These are phyloP conservation scores for Lepetodrilus schrolli DNA, from an alignment of 2,888 invertebrate genomes.

Conservation along the genomic window DNA sequence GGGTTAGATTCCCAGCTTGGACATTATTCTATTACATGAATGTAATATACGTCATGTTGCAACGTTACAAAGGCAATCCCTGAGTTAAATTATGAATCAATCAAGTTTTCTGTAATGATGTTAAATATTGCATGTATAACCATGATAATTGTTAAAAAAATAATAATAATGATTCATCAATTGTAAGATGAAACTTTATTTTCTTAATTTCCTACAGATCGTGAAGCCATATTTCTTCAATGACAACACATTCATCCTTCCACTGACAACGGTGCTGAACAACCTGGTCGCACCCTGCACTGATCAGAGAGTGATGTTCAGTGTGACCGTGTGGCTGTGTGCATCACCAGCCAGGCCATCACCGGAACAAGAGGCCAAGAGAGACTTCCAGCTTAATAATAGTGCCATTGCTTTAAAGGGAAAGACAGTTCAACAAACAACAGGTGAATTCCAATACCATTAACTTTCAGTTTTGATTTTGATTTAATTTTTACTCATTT, in stretches of 20 bases:
- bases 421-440: slow-evolving; percentile 36
- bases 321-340: slow-evolving; percentile 44
- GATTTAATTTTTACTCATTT: too few species aligned
- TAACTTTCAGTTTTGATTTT: too few species aligned
- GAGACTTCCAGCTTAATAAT: slow-evolving; percentile 34
- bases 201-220: slow-evolving; percentile 35
- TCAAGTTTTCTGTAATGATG: too few species aligned
- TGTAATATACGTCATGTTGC: too few species aligned
- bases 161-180: not conserved
- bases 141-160: too few species aligned
- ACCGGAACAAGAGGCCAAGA: slow-evolving; percentile 34
- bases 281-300: slow-evolving; percentile 38
- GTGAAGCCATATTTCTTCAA: slow-evolving; percentile 44
- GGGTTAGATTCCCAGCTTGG: too few species aligned
- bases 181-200: too few species aligned
- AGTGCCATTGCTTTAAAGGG: not conserved
- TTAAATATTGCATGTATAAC: too few species aligned
- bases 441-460: slow-evolving; percentile 23
- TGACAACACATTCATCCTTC: slow-evolving; percentile 40
- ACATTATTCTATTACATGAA: too few species aligned
- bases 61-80: too few species aligned
- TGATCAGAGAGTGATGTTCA: slow-evolving; percentile 33
- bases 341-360: slow-evolving; percentile 28
- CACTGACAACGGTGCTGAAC: slow-evolving; percentile 41
- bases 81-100: too few species aligned